Conservation (phyloP, 1,140 invertebrate species). For the Epicauta chinensis region DNA sequence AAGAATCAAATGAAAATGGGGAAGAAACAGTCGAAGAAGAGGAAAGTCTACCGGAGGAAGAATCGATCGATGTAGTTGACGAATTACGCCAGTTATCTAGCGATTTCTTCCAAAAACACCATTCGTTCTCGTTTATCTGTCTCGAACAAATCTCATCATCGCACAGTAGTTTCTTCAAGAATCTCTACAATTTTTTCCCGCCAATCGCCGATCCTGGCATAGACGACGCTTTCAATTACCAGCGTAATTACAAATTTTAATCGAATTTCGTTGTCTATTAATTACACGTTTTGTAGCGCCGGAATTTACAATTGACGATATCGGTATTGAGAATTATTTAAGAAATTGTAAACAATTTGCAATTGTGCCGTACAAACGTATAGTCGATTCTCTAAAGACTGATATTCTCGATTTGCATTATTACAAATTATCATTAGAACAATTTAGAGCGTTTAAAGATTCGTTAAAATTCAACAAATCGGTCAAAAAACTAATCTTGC, state of each 20-base stretch:
- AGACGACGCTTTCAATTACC: slow-evolving; percentile 2
- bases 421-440: slow-evolving; percentile 41
- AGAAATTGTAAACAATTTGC: slow-evolving; percentile 41
- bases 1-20: background rate
- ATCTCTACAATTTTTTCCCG: slow-evolving; percentile 8
- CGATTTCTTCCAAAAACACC: slow-evolving; percentile 1
- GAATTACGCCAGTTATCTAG: background rate
- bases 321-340: slow-evolving; percentile 42
- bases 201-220: slow-evolving; percentile 8
- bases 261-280: background rate
- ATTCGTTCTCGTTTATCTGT: slow-evolving; percentile 10
- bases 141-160: slow-evolving; percentile 8
- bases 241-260: slow-evolving; percentile 7
- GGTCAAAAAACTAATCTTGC: slow-evolving; percentile 40
- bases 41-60: background rate
- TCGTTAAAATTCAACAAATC: slow-evolving; percentile 40
- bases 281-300: slow-evolving; percentile 30
- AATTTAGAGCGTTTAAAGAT: slow-evolving; percentile 40
- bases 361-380: slow-evolving; percentile 39
- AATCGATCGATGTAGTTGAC: background rate
- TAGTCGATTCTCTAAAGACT: slow-evolving; percentile 38
- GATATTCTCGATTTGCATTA: slow-evolving; percentile 43
- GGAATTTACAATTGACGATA: slow-evolving; percentile 34
- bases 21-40: background rate
- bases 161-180: slow-evolving; percentile 1